Percentiles rank a stretch among this genome's conserved stretches.
Conservation (phyloP, 35 echinoderm and acorn worm genomes). For the Acanthaster planci region DNA sequence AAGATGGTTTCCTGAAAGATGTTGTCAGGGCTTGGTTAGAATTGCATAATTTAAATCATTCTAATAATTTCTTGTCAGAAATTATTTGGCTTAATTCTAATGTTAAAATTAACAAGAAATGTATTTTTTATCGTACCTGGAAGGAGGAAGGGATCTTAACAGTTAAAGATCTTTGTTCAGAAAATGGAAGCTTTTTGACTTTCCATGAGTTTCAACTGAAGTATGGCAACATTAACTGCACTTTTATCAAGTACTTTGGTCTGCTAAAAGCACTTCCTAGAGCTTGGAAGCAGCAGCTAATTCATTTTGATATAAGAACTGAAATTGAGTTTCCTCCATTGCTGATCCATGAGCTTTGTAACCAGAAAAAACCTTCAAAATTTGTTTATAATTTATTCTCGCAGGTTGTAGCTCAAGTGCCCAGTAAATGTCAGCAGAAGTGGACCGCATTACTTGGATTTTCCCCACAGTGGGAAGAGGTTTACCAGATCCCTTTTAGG, state of each 20-base stretch:
- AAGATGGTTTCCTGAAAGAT: too few species aligned
- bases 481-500: neutral
- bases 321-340: neutral
- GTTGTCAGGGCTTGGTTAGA: too few species aligned
- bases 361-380: neutral
- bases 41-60: neutral
- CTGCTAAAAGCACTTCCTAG: neutral
- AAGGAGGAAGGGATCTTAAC: neutral
- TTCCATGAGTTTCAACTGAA: constrained; percentile 1
- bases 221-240: neutral
- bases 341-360: constrained; percentile 2
- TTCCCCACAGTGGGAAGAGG: neutral
- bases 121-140: neutral
- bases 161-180: constrained; percentile 17
- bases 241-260: neutral
- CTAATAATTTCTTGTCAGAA: neutral
- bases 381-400: neutral
- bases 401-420: neutral
- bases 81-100: constrained; percentile 1
- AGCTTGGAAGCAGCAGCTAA: neutral
- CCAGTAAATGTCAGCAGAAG: neutral
- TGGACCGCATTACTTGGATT: neutral
- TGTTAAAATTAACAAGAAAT: constrained; percentile 8
- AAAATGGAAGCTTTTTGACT: neutral
- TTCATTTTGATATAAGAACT: neutral